These are phyloP conservation scores for Tribolium madens DNA, from an alignment of 1,140 invertebrate genomes.

Conservation along the genomic window DNA sequence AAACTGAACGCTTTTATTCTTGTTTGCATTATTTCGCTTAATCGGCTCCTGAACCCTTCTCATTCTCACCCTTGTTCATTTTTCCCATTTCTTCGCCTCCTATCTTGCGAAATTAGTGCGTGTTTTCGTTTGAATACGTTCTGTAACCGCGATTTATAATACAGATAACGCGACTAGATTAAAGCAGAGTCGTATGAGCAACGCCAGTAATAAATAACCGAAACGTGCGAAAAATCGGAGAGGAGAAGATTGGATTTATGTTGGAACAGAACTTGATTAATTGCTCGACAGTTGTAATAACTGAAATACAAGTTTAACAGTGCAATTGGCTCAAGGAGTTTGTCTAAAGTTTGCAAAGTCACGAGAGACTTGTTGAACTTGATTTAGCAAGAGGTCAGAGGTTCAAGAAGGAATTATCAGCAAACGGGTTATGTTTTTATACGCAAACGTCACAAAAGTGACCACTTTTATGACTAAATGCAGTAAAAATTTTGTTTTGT, in stretches of 20 bases:
- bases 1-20: not conserved
- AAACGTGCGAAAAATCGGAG: not conserved
- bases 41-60: not conserved
- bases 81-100: not conserved
- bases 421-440: no score
- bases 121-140: not conserved
- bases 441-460: no score
- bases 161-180: not conserved
- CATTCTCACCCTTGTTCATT: not conserved
- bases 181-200: not conserved
- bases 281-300: not conserved
- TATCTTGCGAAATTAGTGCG: no score
- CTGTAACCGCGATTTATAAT: not conserved
- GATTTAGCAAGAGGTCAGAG: not conserved
- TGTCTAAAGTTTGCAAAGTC: not conserved
- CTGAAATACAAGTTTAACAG: not conserved
- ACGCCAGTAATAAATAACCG: not conserved
- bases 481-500: no score
- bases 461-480: no score
- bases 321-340: not conserved
- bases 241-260: not conserved
- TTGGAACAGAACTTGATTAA: not conserved
- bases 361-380: not conserved
- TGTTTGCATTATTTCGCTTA: not conserved
- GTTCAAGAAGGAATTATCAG: not conserved